Percentiles rank a stretch among this genome's conserved stretches.
phyloP scores from a whole-genome alignment of 1,140 invertebrate species.

The Formica selysi region DNA sequence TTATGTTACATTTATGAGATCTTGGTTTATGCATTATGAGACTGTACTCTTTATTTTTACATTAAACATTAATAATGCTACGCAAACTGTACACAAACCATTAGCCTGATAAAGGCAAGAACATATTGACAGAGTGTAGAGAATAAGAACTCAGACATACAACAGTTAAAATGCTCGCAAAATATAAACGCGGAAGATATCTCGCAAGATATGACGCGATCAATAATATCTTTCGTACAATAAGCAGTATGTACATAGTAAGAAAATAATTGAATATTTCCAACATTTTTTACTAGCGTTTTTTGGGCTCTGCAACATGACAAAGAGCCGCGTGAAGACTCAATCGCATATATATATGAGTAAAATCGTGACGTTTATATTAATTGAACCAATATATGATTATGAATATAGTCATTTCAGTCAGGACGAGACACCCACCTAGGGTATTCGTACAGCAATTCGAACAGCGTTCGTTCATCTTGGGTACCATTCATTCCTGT shows the following conservation, averaged over 20 bases:
- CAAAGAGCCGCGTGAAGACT: conserved; percentile 62
- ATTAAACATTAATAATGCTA: conserved; percentile 20
- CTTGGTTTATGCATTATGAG: conserved; percentile 40
- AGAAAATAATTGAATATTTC: conserved; percentile 74
- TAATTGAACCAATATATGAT: conserved; percentile 60
- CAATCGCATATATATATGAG: conserved; percentile 35
- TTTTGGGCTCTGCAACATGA: conserved; percentile 58
- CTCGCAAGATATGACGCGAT: conserved; percentile 15
- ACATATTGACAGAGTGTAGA: conserved; percentile 47
- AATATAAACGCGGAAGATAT: background rate
- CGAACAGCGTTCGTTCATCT: conserved; percentile 71
- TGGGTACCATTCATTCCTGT: conserved; percentile 81
- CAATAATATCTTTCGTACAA: conserved; percentile 63
- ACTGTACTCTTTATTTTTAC: background rate
- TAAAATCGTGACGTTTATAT: conserved; percentile 66
- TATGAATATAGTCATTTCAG: conserved; percentile 67
- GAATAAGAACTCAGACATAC: conserved; percentile 27
- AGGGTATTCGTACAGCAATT: conserved; percentile 73
- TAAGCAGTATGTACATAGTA: conserved; percentile 72
- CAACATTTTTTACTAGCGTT: conserved; percentile 75
- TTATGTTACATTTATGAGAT: conserved; percentile 38
- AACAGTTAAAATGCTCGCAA: conserved; percentile 62
- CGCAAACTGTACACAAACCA: conserved; percentile 18
- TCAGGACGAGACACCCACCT: conserved; percentile 77
- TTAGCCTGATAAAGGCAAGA: conserved; percentile 2